Percentiles rank a stretch among this genome's conserved stretches.
These are phyloP conservation scores for Mormyrus lacerda DNA, from an alignment of 2,113 vertebrate species.

Conservation along the genomic window DNA sequence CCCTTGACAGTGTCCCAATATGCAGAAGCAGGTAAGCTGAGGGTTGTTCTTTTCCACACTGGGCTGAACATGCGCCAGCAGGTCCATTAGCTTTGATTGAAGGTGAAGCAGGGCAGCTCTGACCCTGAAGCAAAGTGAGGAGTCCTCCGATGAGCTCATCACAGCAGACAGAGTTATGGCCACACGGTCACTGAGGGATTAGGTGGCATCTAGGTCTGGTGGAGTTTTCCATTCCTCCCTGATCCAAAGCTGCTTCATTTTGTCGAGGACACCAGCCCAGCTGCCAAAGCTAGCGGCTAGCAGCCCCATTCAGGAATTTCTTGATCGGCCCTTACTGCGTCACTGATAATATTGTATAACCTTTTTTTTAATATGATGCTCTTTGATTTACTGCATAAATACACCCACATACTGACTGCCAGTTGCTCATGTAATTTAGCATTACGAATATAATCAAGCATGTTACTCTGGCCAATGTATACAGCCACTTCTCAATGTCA, in stretches of 20 bases:
- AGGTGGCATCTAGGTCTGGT: not conserved
- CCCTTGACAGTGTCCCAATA: not conserved
- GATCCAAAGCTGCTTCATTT: not conserved
- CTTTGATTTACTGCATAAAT: not conserved
- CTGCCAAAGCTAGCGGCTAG: not conserved
- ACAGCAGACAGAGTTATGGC: slow-evolving; percentile 50
- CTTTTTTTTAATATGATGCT: not conserved
- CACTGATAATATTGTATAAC: not conserved
- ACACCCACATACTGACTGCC: not conserved
- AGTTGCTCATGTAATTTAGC: not conserved
- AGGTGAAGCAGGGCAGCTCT: slow-evolving; percentile 57
- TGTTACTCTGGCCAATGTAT: not conserved
- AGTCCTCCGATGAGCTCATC: slow-evolving; percentile 54
- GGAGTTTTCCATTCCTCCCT: not conserved
- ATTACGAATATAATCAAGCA: not conserved
- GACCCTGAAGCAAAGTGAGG: slow-evolving; percentile 59
- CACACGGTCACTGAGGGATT: slow-evolving; percentile 19
- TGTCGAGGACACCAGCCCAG: not conserved
- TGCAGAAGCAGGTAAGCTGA: not conserved
- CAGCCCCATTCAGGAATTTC: not conserved
- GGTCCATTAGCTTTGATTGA: slow-evolving; percentile 80
- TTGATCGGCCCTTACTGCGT: not conserved
- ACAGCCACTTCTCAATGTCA: not conserved
- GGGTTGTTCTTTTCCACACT: slow-evolving; percentile 33
- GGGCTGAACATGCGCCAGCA: slow-evolving; percentile 66